These are phyloP conservation scores for Jordanella pulchra DNA, from an alignment of 2,797 vertebrate species.

Conservation along the genomic window DNA sequence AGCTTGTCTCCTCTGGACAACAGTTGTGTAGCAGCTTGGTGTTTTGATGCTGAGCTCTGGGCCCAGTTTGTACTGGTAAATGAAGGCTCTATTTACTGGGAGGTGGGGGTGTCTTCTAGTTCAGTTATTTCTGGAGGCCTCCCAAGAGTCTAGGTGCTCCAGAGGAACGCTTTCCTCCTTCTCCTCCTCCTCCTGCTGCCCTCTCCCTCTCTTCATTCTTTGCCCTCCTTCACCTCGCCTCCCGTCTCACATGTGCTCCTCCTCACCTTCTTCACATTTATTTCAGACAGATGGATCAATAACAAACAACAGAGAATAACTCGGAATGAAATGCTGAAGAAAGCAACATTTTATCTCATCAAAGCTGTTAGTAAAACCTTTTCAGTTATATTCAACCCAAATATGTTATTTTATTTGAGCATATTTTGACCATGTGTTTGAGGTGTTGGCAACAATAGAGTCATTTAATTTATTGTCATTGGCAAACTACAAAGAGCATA, in stretches of 20 bases:
- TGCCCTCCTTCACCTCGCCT: constrained; percentile 54
- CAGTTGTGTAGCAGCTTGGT: constrained; percentile 7
- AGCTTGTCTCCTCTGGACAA: constrained; percentile 8
- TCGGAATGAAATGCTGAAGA: background rate
- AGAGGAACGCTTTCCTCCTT: constrained; percentile 66
- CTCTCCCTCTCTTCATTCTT: background rate
- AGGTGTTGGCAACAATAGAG: no score
- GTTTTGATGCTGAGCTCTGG: constrained; percentile 34
- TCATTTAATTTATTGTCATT: no score
- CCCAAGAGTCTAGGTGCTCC: constrained; percentile 73
- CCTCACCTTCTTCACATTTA: constrained; percentile 15
- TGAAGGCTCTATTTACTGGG: constrained; percentile 32
- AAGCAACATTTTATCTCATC: background rate
- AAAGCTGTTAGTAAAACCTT: background rate
- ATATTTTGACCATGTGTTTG: no score
- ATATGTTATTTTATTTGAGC: no score
- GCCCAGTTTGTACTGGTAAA: constrained; percentile 41
- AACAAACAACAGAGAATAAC: background rate
- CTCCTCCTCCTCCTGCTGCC: constrained; percentile 48
- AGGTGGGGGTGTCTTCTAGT: constrained; percentile 72
- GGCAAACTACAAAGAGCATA: no score
- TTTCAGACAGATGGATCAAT: background rate
- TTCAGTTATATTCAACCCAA: background rate
- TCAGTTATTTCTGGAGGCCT: constrained; percentile 79
- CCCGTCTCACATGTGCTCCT: constrained; percentile 20